phyloP scores from a whole-genome alignment of 2,888 invertebrate species.

The Pristionchus entomophagus region DNA sequence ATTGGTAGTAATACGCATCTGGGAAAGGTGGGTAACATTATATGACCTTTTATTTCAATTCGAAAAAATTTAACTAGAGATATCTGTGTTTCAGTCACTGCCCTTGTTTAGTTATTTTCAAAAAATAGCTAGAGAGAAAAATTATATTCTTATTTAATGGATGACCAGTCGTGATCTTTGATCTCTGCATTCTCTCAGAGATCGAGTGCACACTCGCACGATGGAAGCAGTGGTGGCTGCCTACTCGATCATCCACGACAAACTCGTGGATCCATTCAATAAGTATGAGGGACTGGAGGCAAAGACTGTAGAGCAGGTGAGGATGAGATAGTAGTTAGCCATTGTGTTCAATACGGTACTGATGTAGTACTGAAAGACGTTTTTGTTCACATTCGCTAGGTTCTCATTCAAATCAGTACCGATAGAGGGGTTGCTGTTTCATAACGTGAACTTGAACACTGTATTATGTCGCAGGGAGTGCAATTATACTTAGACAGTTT shows the following conservation, averaged over 20 bases:
- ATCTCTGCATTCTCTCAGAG: constrained; percentile 53
- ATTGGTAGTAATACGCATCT: too few relatives aligned
- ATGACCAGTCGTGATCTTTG: background rate
- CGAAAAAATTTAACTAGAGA: background rate
- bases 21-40: too few relatives aligned
- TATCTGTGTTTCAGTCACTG: background rate
- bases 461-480: too few relatives aligned
- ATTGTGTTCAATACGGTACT: too few relatives aligned
- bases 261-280: constrained; percentile 62
- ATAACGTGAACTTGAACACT: too few relatives aligned
- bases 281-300: constrained; percentile 58
- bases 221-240: constrained; percentile 68
- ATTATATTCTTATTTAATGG: background rate
- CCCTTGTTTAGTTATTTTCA: too few relatives aligned
- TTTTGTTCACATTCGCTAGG: background rate
- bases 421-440: too few relatives aligned
- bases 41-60: background rate
- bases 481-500: too few relatives aligned
- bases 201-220: constrained; percentile 63
- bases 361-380: too few relatives aligned
- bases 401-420: too few relatives aligned
- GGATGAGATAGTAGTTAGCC: background rate
- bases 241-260: constrained; percentile 59
- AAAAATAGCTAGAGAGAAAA: background rate
- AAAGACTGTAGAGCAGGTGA: constrained; percentile 64